These are phyloP conservation scores for Erithacus rubecula DNA, from an alignment of 2,797 vertebrate genomes.

Conservation along the genomic window DNA sequence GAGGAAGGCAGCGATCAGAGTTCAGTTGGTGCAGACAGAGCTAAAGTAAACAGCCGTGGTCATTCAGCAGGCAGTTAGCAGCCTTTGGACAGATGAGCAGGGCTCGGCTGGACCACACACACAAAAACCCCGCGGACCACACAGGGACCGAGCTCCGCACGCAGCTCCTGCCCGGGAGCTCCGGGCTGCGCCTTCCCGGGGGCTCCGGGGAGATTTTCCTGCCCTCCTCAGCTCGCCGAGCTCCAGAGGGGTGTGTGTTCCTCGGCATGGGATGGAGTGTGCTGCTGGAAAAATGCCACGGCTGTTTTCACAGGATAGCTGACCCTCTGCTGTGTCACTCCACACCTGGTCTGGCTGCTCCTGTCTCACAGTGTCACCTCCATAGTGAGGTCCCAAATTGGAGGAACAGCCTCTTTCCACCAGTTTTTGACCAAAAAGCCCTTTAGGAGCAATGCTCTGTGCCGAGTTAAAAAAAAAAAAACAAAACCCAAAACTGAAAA, in stretches of 20 bases:
- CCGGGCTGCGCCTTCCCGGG: slow-evolving; percentile 63
- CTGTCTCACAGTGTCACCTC: fast-evolving
- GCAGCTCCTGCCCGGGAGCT: slow-evolving; percentile 68
- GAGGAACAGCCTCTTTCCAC: neutral
- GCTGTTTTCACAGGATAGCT: neutral
- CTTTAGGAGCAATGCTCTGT: fast-evolving
- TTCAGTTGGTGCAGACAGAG: slow-evolving; percentile 96
- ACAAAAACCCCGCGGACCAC: slow-evolving; percentile 79
- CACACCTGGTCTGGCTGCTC: fast-evolving
- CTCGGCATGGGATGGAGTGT: neutral
- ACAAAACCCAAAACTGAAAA: neutral
- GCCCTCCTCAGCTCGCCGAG: neutral
- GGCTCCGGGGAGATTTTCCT: slow-evolving; percentile 25
- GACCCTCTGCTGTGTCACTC: neutral
- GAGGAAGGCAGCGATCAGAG: slow-evolving; percentile 92
- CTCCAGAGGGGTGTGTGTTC: neutral
- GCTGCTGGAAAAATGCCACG: neutral
- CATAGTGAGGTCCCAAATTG: fast-evolving
- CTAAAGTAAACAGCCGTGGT: slow-evolving; percentile 99
- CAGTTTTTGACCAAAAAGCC: neutral
- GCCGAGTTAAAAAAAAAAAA: neutral
- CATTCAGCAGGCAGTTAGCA: slow-evolving; percentile 97
- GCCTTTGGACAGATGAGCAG: slow-evolving; percentile 97
- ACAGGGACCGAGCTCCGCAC: slow-evolving; percentile 83
- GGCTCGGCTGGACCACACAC: slow-evolving; percentile 86